phyloP scores from a whole-genome alignment of 1,140 invertebrate species.

The Hermetia illucens region DNA sequence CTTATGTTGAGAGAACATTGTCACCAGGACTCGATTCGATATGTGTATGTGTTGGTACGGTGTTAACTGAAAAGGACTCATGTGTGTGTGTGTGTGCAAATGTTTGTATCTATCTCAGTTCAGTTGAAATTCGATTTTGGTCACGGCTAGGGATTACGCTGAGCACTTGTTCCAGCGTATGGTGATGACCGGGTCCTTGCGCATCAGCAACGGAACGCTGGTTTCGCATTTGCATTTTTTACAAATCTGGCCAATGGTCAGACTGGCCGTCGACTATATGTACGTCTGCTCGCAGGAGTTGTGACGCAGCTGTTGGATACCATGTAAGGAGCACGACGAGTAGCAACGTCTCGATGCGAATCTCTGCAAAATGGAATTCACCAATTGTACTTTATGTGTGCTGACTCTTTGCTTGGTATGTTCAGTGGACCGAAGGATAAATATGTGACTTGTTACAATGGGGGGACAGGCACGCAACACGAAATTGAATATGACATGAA shows the following conservation, averaged over 20 bases:
- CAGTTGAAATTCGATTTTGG: too few species aligned
- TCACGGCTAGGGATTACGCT: too few species aligned
- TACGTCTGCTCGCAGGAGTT: constrained; percentile 64
- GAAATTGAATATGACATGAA: too few species aligned
- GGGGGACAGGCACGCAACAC: background rate
- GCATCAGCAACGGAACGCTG: too few species aligned
- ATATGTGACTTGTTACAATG: constrained; percentile 6
- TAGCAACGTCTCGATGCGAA: constrained; percentile 57
- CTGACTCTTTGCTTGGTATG: constrained; percentile 25
- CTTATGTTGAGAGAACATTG: too few species aligned
- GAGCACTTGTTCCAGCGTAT: too few species aligned
- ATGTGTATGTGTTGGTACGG: too few species aligned
- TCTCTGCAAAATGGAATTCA: constrained; percentile 40
- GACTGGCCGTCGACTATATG: constrained; percentile 40
- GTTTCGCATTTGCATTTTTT: background rate
- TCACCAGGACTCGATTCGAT: too few species aligned
- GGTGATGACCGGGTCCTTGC: too few species aligned
- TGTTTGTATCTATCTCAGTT: too few species aligned
- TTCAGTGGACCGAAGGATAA: constrained; percentile 21
- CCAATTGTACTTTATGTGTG: constrained; percentile 12
- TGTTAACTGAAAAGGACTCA: too few species aligned
- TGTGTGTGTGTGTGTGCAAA: too few species aligned
- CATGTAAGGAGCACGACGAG: constrained; percentile 48
- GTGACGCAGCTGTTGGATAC: constrained; percentile 48
- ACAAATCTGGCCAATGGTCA: constrained; percentile 3